Evolutionary conservation across 2,797 vertebrate species (phyloP).

Genomic region (Amblyraja radiata): DNA sequence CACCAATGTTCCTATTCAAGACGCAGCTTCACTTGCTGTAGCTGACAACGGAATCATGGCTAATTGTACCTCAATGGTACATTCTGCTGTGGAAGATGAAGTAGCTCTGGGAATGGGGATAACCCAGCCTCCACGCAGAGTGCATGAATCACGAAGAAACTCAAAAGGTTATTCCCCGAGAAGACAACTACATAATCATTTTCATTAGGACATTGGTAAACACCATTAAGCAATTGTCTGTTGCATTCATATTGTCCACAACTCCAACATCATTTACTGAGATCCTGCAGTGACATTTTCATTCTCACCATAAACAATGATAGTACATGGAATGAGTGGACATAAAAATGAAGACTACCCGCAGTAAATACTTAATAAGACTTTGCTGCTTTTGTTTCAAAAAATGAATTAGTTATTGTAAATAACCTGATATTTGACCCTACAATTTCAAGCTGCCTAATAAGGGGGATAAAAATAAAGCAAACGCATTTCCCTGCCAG

Average conservation of each 20-base stretch:
- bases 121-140: not conserved
- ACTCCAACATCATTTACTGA: not conserved
- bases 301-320: not conserved
- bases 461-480: not conserved
- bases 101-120: not conserved
- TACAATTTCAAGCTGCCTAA: not conserved
- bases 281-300: not conserved
- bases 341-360: not conserved
- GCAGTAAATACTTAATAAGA: not conserved
- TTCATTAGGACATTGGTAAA: not conserved
- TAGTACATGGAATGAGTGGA: not conserved
- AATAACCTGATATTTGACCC: not conserved
- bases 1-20: not conserved
- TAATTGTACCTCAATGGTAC: not conserved
- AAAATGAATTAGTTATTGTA: conserved; percentile 9
- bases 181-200: not conserved
- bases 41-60: not conserved
- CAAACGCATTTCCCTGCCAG: not conserved
- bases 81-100: not conserved
- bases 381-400: conserved; percentile 15
- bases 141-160: not conserved
- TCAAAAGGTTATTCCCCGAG: not conserved
- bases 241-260: not conserved
- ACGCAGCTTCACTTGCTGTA: not conserved
- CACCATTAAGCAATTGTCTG: not conserved